Conservation (phyloP, 2,888 invertebrate genomes). For the Calliopum simillimum region DNA sequence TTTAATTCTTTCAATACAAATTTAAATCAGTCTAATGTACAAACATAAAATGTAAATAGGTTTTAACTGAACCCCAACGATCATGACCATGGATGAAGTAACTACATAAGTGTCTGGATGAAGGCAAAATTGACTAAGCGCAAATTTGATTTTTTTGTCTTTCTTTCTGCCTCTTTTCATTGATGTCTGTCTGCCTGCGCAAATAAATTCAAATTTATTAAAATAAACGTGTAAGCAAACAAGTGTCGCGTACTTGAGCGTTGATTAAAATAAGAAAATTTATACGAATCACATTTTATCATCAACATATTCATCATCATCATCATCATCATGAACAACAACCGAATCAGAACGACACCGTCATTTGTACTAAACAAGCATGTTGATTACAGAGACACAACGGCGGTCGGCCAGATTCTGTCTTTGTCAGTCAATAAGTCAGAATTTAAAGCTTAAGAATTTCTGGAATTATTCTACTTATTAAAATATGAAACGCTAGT, state of each 20-base stretch:
- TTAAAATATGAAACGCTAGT: constrained; percentile 3
- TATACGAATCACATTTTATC: constrained; percentile 24
- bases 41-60: too few relatives aligned
- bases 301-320: neutral
- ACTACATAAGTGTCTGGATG: constrained; percentile 3
- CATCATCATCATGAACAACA: constrained; percentile 10
- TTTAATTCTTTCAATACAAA: too few relatives aligned
- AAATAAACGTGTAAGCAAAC: constrained; percentile 44
- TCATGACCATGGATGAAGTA: constrained; percentile 54
- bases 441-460: neutral
- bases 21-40: too few relatives aligned
- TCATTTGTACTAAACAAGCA: neutral
- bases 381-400: constrained; percentile 2
- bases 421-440: too few relatives aligned
- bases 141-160: too few relatives aligned
- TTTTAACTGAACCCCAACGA: constrained; percentile 37
- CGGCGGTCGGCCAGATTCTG: too few relatives aligned
- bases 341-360: constrained; percentile 21
- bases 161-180: too few relatives aligned
- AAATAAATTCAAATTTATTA: neutral
- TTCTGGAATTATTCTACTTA: constrained; percentile 9
- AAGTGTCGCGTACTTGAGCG: constrained; percentile 54
- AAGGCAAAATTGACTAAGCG: neutral
- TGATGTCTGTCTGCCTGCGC: neutral
- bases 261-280: constrained; percentile 54